These are phyloP conservation scores for Helicoverpa zea DNA, from an alignment of 1,140 invertebrate genomes.

Conservation along the genomic window DNA sequence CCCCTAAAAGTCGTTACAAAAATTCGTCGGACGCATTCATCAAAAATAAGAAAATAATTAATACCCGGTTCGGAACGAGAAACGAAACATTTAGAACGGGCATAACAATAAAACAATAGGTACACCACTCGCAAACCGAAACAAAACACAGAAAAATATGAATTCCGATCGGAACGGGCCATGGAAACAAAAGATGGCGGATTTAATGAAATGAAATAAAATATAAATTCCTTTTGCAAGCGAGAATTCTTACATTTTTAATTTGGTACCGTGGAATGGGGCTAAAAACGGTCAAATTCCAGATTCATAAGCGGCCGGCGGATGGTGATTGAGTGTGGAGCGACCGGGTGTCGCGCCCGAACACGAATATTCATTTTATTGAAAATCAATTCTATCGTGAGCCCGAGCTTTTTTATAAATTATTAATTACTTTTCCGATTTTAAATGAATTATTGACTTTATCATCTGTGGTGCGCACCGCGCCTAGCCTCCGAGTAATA, in stretches of 20 bases:
- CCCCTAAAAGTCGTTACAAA: constrained; percentile 74
- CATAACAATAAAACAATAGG: constrained; percentile 84
- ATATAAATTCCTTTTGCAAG: constrained; percentile 85
- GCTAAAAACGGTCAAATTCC: constrained; percentile 81
- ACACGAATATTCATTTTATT: constrained; percentile 69
- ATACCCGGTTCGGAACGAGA: constrained; percentile 78
- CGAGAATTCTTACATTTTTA: constrained; percentile 87
- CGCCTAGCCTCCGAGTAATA: constrained; percentile 46
- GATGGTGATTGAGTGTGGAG: constrained; percentile 63
- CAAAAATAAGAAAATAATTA: constrained; percentile 87
- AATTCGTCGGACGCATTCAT: constrained; percentile 80
- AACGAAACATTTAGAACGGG: constrained; percentile 77
- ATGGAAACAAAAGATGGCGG: constrained; percentile 85
- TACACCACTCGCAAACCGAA: constrained; percentile 78
- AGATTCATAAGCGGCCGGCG: constrained; percentile 74
- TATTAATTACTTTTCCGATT: constrained; percentile 50
- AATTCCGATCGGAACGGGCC: constrained; percentile 83
- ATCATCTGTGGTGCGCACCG: constrained; percentile 37
- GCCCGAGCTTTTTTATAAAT: constrained; percentile 40
- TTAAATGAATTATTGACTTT: constrained; percentile 51
- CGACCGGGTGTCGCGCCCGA: constrained; percentile 44
- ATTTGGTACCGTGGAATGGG: constrained; percentile 80
- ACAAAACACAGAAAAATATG: constrained; percentile 87
- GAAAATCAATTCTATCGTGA: constrained; percentile 59
- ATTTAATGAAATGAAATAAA: constrained; percentile 87